Evolutionary conservation across 1,140 invertebrate species (phyloP), one percentile per base, ranked within the genome.

Genomic region (Acromyrmex heyeri): DNA sequence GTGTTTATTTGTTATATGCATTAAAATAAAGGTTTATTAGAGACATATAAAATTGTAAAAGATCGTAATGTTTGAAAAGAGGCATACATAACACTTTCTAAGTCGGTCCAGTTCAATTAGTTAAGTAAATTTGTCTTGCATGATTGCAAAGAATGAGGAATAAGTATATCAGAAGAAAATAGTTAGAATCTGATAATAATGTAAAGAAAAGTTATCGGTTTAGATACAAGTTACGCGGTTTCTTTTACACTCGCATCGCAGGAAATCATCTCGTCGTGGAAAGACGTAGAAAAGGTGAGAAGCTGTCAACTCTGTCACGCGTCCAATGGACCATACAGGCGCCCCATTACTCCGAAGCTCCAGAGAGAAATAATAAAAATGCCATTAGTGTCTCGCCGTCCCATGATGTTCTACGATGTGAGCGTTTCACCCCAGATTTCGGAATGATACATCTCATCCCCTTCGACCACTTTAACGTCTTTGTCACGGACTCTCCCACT

Each of bases 281-380:
- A 53, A 88, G 55, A 61, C 76, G 53, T 83, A 70, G 72, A 79
- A 86, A 88, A 93, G 88, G 92, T 91, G 88, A 91, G 91, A 94
- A 92, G 82, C 92, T 94, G 95, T 94, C 94, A 91, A 65, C 72
- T 78, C 88, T 92, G 94, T 95, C 94, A 95, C 88, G 86, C 73
- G 92, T 93, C 93, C 94, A 95, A 95, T 95, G 94, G 93, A 95
- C 93, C 94, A 93, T 93, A 87, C 83, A 87, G 77, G 78, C 88
- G 90, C 72, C 83, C 92, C 90, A 92, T 93, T 94, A 93, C 92
- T 75, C 79, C 85, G 59, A 88, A 86, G 57, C 86, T 83, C 88
- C 79, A 81, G 24, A 87, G 91, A 93, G 91, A 95, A 94, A 95
- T 95, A 94, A 95, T 95, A 95, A 95, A 95, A 95, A 93, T 95